A percentile compares a stretch with the other conserved stretches of the same genome.
Evolutionary conservation across 2,888 invertebrate genomes (phyloP).

Genomic region (Cosmorhoe ocellata): DNA sequence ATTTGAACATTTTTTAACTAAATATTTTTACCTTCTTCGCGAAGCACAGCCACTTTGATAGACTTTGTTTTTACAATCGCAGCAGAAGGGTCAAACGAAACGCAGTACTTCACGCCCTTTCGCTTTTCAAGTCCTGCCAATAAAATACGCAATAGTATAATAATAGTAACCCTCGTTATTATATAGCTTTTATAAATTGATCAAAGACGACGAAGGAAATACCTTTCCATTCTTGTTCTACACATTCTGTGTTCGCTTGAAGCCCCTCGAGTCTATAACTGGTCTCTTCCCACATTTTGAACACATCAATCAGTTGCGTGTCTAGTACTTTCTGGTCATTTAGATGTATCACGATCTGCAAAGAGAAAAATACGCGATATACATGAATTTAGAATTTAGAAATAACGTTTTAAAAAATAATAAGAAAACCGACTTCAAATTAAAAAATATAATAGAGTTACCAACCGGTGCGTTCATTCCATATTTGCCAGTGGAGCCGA

Average conservation of each 20-base stretch:
- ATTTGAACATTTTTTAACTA: no score
- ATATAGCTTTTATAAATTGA: no score
- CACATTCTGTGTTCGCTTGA: constrained; percentile 92
- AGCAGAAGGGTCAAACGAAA: constrained; percentile 86
- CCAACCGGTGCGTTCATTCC: constrained; percentile 85
- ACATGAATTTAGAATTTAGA: no score
- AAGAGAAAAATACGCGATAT: constrained; percentile 17
- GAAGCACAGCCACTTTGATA: constrained; percentile 92
- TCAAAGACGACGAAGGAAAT: constrained; percentile 8
- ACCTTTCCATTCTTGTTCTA: constrained; percentile 89
- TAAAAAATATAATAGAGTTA: no score
- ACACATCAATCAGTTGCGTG: constrained; percentile 85
- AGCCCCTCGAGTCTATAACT: constrained; percentile 93
- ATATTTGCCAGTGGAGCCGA: constrained; percentile 86
- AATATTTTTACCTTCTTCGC: constrained; percentile 98
- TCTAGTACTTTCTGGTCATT: constrained; percentile 84
- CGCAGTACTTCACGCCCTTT: constrained; percentile 87
- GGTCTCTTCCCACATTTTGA: constrained; percentile 97
- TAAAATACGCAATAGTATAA: constrained; percentile 4
- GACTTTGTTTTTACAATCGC: constrained; percentile 73
- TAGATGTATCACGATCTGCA: constrained; percentile 79
- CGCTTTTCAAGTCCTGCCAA: constrained; percentile 83
- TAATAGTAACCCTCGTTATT: background rate
- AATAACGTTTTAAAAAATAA: no score
- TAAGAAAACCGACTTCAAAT: no score